Evolutionary conservation across 2,888 invertebrate species (phyloP).

Genomic region (Esperia sulphurella): DNA sequence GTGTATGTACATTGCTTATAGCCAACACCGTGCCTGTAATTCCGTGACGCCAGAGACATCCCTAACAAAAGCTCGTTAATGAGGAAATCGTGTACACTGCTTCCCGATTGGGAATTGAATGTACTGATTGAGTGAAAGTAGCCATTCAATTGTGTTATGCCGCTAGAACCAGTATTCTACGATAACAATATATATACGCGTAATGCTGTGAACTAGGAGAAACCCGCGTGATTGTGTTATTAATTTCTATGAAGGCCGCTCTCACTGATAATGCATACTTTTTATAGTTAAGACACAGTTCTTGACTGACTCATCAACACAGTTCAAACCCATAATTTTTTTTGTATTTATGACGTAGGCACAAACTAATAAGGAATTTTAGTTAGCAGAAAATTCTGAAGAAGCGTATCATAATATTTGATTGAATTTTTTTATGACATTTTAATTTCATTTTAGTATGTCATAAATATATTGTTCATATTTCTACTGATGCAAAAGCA

Average conservation of each 20-base stretch:
- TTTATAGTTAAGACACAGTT: too few species aligned
- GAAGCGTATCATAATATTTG: too few species aligned
- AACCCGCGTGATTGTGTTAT: slow-evolving; percentile 13
- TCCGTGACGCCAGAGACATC: slow-evolving; percentile 23
- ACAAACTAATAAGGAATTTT: too few species aligned
- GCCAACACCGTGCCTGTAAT: slow-evolving; percentile 1
- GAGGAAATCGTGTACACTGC: slow-evolving; percentile 65
- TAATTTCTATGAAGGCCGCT: neutral
- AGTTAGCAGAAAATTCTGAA: too few species aligned
- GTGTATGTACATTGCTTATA: neutral
- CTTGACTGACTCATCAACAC: too few species aligned
- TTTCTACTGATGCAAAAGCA: too few species aligned
- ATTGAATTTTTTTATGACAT: too few species aligned
- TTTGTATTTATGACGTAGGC: too few species aligned
- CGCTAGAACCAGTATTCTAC: slow-evolving; percentile 23
- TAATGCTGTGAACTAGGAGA: slow-evolving; percentile 34
- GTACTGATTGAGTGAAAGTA: slow-evolving; percentile 64
- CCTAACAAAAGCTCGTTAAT: slow-evolving; percentile 68
- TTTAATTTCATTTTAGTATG: too few species aligned
- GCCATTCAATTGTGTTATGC: slow-evolving; percentile 29
- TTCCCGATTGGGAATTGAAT: slow-evolving; percentile 42
- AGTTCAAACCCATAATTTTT: neutral
- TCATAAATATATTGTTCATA: too few species aligned
- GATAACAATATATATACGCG: slow-evolving; percentile 17
- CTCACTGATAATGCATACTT: neutral